These are phyloP conservation scores for Trypoxylus dichotomus DNA, from an alignment of 1,140 invertebrate genomes.

Conservation along the genomic window DNA sequence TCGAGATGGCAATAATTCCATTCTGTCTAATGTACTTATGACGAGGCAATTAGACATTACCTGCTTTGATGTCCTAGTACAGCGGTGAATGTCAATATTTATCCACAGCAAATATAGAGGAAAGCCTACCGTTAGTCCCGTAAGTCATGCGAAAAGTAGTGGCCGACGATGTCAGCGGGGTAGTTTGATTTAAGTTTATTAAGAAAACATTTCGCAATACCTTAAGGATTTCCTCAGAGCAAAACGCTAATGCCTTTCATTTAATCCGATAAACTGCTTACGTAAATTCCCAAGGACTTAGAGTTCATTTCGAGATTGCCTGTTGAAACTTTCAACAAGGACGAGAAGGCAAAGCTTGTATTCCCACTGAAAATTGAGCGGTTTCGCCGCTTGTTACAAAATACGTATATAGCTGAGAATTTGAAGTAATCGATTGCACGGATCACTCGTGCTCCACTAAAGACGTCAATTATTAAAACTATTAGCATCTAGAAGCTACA, in stretches of 20 bases:
- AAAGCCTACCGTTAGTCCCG: no score
- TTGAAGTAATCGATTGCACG: background rate
- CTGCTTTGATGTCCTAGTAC: no score
- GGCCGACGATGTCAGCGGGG: background rate
- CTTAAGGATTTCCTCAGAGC: constrained; percentile 6
- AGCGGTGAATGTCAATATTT: no score
- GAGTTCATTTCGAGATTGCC: background rate
- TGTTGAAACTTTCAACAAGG: background rate
- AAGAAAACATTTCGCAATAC: background rate
- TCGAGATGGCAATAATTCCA: no score
- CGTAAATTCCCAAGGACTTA: background rate
- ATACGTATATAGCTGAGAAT: background rate
- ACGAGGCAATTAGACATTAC: no score
- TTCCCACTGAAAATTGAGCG: background rate
- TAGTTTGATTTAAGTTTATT: background rate
- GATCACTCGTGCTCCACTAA: background rate
- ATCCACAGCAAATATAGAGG: no score
- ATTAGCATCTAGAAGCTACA: no score
- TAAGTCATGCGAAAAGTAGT: background rate
- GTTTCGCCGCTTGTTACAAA: background rate
- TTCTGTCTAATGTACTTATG: no score
- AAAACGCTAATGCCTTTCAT: background rate
- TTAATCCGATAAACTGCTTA: constrained; percentile 22
- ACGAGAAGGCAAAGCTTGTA: background rate
- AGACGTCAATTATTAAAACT: background rate